Base-by-base conservation (phyloP, 2,888 invertebrate species). In the Dryocosmus kuriphilus region DNA sequence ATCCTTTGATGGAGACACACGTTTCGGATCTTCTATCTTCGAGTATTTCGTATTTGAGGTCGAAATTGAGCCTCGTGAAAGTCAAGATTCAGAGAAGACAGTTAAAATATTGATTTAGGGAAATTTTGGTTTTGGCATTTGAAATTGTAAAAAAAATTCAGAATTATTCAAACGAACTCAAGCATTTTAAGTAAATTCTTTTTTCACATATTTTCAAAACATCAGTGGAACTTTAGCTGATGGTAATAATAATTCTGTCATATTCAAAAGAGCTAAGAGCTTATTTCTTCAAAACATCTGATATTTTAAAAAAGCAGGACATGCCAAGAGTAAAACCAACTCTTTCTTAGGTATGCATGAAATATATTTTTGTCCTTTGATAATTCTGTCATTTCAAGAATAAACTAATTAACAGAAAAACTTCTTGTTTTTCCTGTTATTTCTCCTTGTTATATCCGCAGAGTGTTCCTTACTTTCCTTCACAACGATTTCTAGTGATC, bases 401-500 rank as follows among this genome's bases (percentile, higher is more conserved):
- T 22, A 41, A 65, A 16, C 62, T 9, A 16, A 22, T 24, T 16
- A 24, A 9, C 4, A 57, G 24, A 11, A 14, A 57, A 9, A 14
- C 5, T 6, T 38, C 35, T 11, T 2, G 0, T 14, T 38, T 65
- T 41, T 41, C 32, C 9, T 63, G 3, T 41, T n/a, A 38, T 22
- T 24, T 41, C 38, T 38, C 11, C 22, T 38, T 7, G 38, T 38
- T 65, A 65, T 22, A 65, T 24, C 2, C 11, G 38, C 63, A 63
- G 22, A 9, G 35, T 7, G 24, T 38, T 65, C 22, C 65, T 38
- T 24, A 65, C 24, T 41, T 65, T 65, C 38, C 14, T 11, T 38
- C 65, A 22, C 41, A 65, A 41, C 74, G 75, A 62, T 75, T 60
- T 74, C 16, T 71, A 57, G 16, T 65, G 71, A 76, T 41, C 78